These are phyloP conservation scores for Mustela nigripes DNA, from an alignment of 2,113 vertebrate genomes.

Conservation along the genomic window DNA sequence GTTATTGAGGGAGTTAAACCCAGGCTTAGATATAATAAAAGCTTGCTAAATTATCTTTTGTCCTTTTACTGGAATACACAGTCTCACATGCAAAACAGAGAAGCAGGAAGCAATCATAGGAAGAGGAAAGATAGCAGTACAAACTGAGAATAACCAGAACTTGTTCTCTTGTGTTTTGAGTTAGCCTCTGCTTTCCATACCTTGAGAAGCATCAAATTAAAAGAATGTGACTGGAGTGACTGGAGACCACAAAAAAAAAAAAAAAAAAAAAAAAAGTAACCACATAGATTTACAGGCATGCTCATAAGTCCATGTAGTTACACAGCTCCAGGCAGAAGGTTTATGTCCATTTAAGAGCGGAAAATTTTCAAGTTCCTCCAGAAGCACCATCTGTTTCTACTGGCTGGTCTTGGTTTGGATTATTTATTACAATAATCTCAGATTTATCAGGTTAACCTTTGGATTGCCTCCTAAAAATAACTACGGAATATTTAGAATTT, in stretches of 20 bases:
- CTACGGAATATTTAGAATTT: slow-evolving; percentile 84
- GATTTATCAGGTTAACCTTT: slow-evolving; percentile 89
- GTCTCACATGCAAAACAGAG: slow-evolving; percentile 65
- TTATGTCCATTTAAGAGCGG: slow-evolving; percentile 85
- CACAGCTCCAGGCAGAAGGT: slow-evolving; percentile 81
- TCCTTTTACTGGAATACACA: slow-evolving; percentile 72
- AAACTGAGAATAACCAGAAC: slow-evolving; percentile 68
- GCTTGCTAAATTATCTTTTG: slow-evolving; percentile 74
- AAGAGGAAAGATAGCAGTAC: slow-evolving; percentile 50
- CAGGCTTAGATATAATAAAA: slow-evolving; percentile 71
- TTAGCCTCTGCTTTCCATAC: slow-evolving; percentile 77
- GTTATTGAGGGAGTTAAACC: slow-evolving; percentile 73
- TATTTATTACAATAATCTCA: slow-evolving; percentile 88
- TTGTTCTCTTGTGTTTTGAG: slow-evolving; percentile 70
- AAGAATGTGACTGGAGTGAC: slow-evolving; percentile 78
- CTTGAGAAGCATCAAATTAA: slow-evolving; percentile 72
- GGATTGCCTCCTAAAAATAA: slow-evolving; percentile 87
- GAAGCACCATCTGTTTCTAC: slow-evolving; percentile 89
- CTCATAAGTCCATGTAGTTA: slow-evolving; percentile 57
- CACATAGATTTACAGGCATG: slow-evolving; percentile 75
- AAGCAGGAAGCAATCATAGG: slow-evolving; percentile 66
- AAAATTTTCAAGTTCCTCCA: slow-evolving; percentile 85
- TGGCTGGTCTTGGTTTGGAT: slow-evolving; percentile 85
- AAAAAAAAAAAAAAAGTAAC: slow-evolving; percentile 57
- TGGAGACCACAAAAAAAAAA: slow-evolving; percentile 53